Conservation (phyloP, 2,113 vertebrate species). For the Camelus bactrianus region DNA sequence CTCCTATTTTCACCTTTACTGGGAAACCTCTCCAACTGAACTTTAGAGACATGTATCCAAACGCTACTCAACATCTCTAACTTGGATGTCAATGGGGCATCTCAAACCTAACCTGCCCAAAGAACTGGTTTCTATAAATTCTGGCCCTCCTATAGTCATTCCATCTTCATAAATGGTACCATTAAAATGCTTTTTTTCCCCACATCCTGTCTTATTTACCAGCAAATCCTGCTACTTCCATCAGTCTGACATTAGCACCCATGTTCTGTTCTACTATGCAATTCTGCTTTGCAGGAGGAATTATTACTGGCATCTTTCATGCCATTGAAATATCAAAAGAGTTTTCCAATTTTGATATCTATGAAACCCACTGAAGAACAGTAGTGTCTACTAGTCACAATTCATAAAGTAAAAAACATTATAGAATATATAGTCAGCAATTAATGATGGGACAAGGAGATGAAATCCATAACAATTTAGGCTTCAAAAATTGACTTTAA, state of each 20-base stretch:
- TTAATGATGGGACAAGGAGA: background rate
- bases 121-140: background rate
- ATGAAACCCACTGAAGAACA: background rate
- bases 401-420: conserved; percentile 32
- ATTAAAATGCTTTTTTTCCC: background rate
- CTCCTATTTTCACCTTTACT: background rate
- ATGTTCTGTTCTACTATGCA: background rate
- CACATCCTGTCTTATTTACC: background rate
- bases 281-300: background rate
- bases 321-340: background rate
- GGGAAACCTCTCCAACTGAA: background rate
- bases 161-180: background rate
- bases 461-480: background rate
- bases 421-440: background rate
- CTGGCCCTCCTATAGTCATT: background rate
- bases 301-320: background rate
- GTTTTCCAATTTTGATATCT: conserved; percentile 26
- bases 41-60: background rate
- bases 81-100: background rate
- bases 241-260: background rate
- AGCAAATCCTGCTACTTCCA: background rate
- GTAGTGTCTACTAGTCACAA: background rate
- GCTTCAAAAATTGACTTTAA: background rate
- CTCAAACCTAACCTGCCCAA: background rate
- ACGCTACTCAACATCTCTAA: background rate